Base-by-base conservation (phyloP, 2,113 vertebrate species). In the Amphiprion percula region DNA sequence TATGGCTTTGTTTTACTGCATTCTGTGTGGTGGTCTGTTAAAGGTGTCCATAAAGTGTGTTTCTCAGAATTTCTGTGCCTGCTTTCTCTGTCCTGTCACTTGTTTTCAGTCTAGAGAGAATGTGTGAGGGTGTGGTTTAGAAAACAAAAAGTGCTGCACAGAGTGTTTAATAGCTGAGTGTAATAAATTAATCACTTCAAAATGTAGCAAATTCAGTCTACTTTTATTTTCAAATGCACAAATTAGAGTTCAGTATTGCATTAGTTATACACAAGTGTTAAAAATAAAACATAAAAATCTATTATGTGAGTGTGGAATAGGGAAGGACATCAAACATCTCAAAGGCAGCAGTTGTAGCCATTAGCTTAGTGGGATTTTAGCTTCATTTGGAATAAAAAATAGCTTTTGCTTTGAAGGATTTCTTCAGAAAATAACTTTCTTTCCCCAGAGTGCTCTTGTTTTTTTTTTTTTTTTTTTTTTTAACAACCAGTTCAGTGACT, bases 331-430 rank as follows among this genome's bases (percentile, higher is more conserved):
- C 23, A 53, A 7, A 70, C 16, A 41, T 24, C 26, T 67, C 52
- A 24, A 37, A n/a, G 52, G 72, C 50, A 47, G 66, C n/a, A 49
- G 55, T 12, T 71, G 54, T 23, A 8, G 39, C 41, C 21, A 23
- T 19, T 12, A 54, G 16, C n/a, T 26, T 60, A 59, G 69, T 30
- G 49, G 0, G 49, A 44, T 44, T 72, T 67, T 10, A 37, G 17
- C 39, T 61, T 70, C 56, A 68, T 73, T 50, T 54, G n/a, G 37
- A 26, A 8, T 30, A 46, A 10, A 33, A 73, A 79, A 58, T 33
- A 55, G 16, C 56, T 46, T 12, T 44, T 63, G 44, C 63, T 73
- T 68, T 23, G 63, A 74, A n/a, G n/a, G 33, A 39, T 68, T 67
- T 66, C 41, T 44, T 4, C 11, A 44, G 14, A 44, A 44, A 44